These are phyloP conservation scores for Furnarius figulus DNA, from an alignment of 2,113 vertebrate species.

Conservation along the genomic window DNA sequence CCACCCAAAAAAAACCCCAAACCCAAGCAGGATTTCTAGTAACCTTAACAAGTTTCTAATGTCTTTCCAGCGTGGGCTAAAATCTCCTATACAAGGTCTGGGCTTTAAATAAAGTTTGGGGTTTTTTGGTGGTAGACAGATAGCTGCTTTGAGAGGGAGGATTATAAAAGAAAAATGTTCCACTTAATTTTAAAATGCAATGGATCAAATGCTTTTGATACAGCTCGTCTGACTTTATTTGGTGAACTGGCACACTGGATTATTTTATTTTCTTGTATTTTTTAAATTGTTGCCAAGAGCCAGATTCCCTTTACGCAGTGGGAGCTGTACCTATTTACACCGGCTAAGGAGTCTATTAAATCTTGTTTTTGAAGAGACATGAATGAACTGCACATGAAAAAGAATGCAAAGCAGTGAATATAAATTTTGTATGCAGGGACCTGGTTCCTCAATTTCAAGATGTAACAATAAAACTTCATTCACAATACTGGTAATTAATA, in stretches of 20 bases:
- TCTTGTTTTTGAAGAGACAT: neutral
- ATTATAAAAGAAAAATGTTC: neutral
- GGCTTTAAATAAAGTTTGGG: slow-evolving; percentile 13
- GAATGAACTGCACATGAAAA: slow-evolving; percentile 37
- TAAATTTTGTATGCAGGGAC: neutral
- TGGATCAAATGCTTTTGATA: neutral
- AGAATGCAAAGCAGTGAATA: neutral
- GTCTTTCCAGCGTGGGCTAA: neutral
- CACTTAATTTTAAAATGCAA: neutral
- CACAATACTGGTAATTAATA: neutral
- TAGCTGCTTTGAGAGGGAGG: neutral
- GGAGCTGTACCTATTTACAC: slow-evolving; percentile 2
- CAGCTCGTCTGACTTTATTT: neutral
- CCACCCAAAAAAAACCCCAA: neutral
- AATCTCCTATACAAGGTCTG: neutral
- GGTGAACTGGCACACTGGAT: neutral
- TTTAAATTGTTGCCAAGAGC: neutral
- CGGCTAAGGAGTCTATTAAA: neutral
- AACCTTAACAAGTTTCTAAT: slow-evolving; percentile 20
- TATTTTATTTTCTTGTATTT: neutral
- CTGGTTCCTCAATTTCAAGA: neutral
- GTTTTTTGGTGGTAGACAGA: neutral
- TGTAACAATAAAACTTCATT: neutral
- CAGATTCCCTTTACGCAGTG: neutral
- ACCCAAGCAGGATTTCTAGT: slow-evolving; percentile 13